Evolutionary conservation across 2,113 vertebrate species (phyloP).

Genomic region (Lipotes vexillifer): DNA sequence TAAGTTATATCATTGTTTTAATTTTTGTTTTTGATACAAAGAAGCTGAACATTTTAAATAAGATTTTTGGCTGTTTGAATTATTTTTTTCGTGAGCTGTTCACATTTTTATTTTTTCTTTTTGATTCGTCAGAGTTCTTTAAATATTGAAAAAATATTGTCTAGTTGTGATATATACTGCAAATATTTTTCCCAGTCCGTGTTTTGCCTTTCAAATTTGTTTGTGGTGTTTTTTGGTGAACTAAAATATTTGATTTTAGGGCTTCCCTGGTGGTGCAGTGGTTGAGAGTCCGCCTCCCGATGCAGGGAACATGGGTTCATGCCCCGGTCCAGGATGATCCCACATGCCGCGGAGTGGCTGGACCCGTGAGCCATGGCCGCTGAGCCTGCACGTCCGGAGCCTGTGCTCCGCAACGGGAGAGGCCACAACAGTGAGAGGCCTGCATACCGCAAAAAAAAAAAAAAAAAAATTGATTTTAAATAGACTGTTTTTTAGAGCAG

Average conservation of each 20-base stretch:
- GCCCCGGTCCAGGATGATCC: no score
- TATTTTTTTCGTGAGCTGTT: neutral
- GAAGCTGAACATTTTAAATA: neutral
- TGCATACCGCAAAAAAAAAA: no score
- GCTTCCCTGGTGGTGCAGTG: no score
- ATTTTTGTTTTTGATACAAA: neutral
- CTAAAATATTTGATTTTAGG: neutral
- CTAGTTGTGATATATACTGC: neutral
- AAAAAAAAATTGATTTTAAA: neutral
- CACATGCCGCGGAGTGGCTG: no score
- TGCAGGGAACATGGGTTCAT: no score
- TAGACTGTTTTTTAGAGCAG: neutral
- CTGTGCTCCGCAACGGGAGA: no score
- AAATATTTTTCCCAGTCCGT: neutral
- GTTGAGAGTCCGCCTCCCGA: no score
- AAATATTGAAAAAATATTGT: neutral
- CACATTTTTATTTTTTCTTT: neutral
- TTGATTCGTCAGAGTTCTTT: neutral
- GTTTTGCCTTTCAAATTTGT: slow-evolving; percentile 30
- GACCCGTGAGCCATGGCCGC: no score
- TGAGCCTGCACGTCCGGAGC: no score
- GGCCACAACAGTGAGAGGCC: no score
- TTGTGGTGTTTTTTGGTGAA: neutral
- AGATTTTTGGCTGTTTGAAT: neutral
- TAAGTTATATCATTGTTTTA: neutral